A percentile compares a stretch with the other conserved stretches of the same genome.
These are phyloP conservation scores for Melanerpes formicivorus DNA, from an alignment of 2,113 vertebrate genomes.

Conservation along the genomic window DNA sequence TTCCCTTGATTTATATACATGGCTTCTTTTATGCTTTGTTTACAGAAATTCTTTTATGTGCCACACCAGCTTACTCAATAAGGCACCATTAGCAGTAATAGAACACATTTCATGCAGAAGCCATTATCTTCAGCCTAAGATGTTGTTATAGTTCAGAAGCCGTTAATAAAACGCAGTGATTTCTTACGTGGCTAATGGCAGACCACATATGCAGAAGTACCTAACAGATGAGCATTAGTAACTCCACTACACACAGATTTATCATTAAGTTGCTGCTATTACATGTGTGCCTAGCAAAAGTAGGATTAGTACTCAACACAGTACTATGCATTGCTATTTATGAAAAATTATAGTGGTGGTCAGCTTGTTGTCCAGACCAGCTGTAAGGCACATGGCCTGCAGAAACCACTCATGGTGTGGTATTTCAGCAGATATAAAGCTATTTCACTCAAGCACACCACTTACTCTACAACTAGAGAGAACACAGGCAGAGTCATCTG, in stretches of 20 bases:
- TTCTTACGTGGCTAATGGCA: conserved; percentile 43
- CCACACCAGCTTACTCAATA: background rate
- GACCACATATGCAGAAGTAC: conserved; percentile 5
- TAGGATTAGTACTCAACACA: background rate
- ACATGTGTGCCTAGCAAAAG: background rate
- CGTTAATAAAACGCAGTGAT: conserved; percentile 48
- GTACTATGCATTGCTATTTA: background rate
- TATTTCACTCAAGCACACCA: background rate
- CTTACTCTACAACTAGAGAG: background rate
- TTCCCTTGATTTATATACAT: conserved; percentile 1
- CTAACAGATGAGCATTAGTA: conserved; percentile 39
- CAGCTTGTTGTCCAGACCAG: background rate
- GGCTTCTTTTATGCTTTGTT: background rate
- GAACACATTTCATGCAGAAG: conserved; percentile 7
- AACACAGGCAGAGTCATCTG: background rate
- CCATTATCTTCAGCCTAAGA: conserved; percentile 39
- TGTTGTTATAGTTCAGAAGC: conserved; percentile 58
- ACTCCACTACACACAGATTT: background rate
- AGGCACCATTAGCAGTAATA: conserved; percentile 1
- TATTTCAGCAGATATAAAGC: background rate
- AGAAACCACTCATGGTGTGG: background rate
- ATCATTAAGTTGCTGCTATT: background rate
- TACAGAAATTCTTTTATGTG: conserved; percentile 9
- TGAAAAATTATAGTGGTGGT: background rate
- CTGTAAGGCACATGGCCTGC: background rate